Evolutionary conservation across 2,888 invertebrate species (phyloP), one percentile per base, ranked within the genome.

Genomic region (Acanthopleura granulata): DNA sequence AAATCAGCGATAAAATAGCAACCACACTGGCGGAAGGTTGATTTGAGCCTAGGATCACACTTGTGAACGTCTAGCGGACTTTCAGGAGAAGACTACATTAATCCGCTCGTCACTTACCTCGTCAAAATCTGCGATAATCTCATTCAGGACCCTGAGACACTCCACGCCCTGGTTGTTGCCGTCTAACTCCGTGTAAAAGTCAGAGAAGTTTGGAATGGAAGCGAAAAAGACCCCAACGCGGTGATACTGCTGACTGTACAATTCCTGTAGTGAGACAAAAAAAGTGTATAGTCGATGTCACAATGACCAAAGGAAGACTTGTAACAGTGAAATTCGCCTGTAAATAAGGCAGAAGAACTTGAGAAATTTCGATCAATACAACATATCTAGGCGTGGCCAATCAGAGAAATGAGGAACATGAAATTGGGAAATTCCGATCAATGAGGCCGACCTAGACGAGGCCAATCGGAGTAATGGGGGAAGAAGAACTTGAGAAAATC

Each of bases 1-100:
- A 97, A 97, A 91, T 97, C 97, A 0, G 96, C 96, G 75, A 97
- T 96, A 83, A 97, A n/a, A n/a, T n/a, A n/a, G n/a, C n/a, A n/a
- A n/a, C n/a, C n/a, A n/a, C n/a, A n/a, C n/a, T n/a, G n/a, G n/a
- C n/a, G n/a, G n/a, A n/a, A n/a, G n/a, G n/a, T n/a, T n/a, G n/a
- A n/a, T n/a, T n/a, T n/a, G n/a, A n/a, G n/a, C n/a, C n/a, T n/a
- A n/a, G n/a, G n/a, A n/a, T n/a, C n/a, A n/a, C n/a, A n/a, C n/a
- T n/a, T n/a, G n/a, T n/a, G n/a, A n/a, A n/a, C n/a, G n/a, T n/a
- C n/a, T n/a, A n/a, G n/a, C n/a, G n/a, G n/a, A n/a, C n/a, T n/a
- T n/a, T n/a, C n/a, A n/a, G n/a, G n/a, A n/a, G n/a, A 40, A 40
- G 40, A 40, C 3, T 40, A 3, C 9, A 9, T 40, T 40, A 9